These are phyloP conservation scores for Phyllopteryx taeniolatus DNA, from an alignment of 2,113 vertebrate species.

Conservation along the genomic window DNA sequence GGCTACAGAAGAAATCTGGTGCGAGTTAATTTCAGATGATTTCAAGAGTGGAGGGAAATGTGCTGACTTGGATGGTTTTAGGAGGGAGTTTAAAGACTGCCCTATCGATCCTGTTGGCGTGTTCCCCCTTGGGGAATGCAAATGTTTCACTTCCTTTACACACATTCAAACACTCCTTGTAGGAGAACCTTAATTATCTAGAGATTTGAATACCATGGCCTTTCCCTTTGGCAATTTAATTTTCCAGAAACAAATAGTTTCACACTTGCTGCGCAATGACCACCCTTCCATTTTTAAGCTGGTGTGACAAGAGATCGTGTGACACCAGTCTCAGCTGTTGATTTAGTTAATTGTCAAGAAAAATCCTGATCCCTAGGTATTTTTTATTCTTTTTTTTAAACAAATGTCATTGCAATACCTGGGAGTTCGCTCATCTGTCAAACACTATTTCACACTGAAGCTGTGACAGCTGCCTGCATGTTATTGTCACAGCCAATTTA, in stretches of 20 bases:
- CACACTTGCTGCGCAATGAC: constrained; percentile 45
- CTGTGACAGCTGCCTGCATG: constrained; percentile 40
- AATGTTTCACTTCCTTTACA: constrained; percentile 64
- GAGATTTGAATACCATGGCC: constrained; percentile 66
- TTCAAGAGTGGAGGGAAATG: constrained; percentile 38
- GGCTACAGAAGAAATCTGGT: constrained; percentile 22
- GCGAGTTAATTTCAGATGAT: constrained; percentile 41
- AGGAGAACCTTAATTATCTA: constrained; percentile 65
- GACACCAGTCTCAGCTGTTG: constrained; percentile 17
- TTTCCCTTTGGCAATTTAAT: constrained; percentile 66
- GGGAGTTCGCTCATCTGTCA: constrained; percentile 27
- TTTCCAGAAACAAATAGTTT: constrained; percentile 59
- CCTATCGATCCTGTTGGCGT: constrained; percentile 71
- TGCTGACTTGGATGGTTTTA: constrained; percentile 57
- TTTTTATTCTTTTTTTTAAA: neutral
- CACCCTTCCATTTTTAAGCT: constrained; percentile 30
- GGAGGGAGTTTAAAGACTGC: constrained; percentile 47
- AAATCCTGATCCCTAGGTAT: constrained; percentile 11
- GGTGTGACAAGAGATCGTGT: constrained; percentile 12
- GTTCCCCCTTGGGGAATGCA: constrained; percentile 66
- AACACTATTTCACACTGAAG: constrained; percentile 24
- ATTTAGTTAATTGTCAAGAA: constrained; percentile 19
- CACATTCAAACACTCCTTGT: constrained; percentile 57
- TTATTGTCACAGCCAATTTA: constrained; percentile 50
- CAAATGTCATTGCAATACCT: constrained; percentile 25